Evolutionary conservation across 1,140 invertebrate genomes (phyloP), one percentile per base, ranked within the genome.

Genomic region (Euglossa dilemma): DNA sequence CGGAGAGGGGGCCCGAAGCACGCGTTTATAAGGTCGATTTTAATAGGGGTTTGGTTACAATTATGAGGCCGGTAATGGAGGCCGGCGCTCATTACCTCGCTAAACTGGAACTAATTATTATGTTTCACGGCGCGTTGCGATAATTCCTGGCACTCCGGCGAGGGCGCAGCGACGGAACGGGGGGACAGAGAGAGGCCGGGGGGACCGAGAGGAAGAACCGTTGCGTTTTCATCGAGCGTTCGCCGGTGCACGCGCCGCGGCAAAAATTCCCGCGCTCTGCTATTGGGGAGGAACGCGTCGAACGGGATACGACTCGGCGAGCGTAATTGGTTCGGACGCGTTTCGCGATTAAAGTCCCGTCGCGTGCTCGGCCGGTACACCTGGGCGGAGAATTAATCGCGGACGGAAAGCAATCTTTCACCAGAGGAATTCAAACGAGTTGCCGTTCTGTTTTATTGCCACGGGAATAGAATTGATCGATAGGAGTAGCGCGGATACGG

Each of bases 51-150:
- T 92, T 86, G 87, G 86, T 91, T 91, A 91, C 88, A 91, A 92
- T 92, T 92, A 92, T 88, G 90, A 91, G 85, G 76, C 83, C 69
- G 75, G 84, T 85, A 88, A 91, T 87, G 88, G 87, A 81, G 78
- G n/a, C 56, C 83, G 70, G 81, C 74, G 72, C 87, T 90, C 87
- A 90, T 90, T 89, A 89, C 88, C 88, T 84, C 86, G 88, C 86
- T 90, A 89, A 91, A 92, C 85, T 90, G 86, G 89, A 90, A 90
- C 90, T 91, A 91, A 92, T 92, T 91, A 91, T 91, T 91, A 91
- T 91, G 87, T 85, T 89, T 85, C 85, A 88, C 87, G 80, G 85
- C 88, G 79, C 78, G 89, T 90, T 87, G 85, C 84, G 81, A 90
- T 90, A 89, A 90, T 87, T 89, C 87, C 87, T 50, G 64, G 25